Percentiles rank a stretch among this genome's conserved stretches.
Evolutionary conservation across 2,113 vertebrate genomes (phyloP).

Genomic region (Nerophis lumbriciformis): DNA sequence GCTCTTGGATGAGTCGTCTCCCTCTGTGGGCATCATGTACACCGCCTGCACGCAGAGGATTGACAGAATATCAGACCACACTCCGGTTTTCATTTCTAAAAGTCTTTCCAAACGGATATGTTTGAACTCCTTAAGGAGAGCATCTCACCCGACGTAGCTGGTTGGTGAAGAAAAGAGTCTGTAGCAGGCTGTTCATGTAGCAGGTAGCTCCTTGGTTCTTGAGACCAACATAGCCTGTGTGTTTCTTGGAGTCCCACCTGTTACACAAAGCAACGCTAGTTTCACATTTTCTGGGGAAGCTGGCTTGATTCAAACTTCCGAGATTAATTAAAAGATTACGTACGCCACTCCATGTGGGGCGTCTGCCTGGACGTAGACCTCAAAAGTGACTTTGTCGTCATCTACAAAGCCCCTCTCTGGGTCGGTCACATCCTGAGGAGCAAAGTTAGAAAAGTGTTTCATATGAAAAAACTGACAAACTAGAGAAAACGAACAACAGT

Average conservation of each 20-base stretch:
- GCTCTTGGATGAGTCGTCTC: slow-evolving; percentile 97
- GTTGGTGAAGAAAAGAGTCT: slow-evolving; percentile 98
- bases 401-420: slow-evolving; percentile 95
- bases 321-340: slow-evolving; percentile 50
- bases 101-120: neutral
- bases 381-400: slow-evolving; percentile 97
- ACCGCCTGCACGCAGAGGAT: slow-evolving; percentile 78
- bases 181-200: slow-evolving; percentile 99
- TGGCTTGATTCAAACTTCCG: neutral
- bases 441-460: neutral
- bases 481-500: neutral
- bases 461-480: neutral
- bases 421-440: slow-evolving; percentile 91
- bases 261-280: slow-evolving; percentile 1
- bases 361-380: slow-evolving; percentile 97
- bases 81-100: no score
- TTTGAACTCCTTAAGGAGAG: neutral
- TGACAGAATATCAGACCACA: neutral
- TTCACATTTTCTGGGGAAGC: neutral
- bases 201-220: slow-evolving; percentile 99
- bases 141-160: slow-evolving; percentile 87
- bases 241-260: slow-evolving; percentile 98
- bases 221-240: slow-evolving; percentile 96
- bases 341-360: slow-evolving; percentile 98
- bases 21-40: slow-evolving; percentile 99